Base-by-base conservation (phyloP, 2,888 invertebrate species). In the Gonocerus acuteangulatus region DNA sequence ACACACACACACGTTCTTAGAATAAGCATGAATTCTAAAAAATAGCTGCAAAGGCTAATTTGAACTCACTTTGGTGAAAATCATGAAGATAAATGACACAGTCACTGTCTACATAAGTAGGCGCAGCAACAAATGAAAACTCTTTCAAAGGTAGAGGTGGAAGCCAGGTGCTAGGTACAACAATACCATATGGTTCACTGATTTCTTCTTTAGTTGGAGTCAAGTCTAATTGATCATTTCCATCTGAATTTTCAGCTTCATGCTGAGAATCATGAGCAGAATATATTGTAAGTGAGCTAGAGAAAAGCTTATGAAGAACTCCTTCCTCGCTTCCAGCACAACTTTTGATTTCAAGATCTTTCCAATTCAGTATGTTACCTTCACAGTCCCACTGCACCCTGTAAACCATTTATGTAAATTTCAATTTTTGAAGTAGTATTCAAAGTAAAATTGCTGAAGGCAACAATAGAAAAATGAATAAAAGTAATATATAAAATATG, bases 31-130 rank as follows among this genome's bases (percentile, higher is more conserved):
- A n/a, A n/a, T n/a, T n/a, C n/a, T n/a, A n/a, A n/a, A n/a, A n/a
- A n/a, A n/a, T n/a, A n/a, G n/a, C n/a, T n/a, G n/a, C n/a, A n/a
- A n/a, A n/a, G n/a, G n/a, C n/a, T n/a, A n/a, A n/a, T n/a, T n/a
- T n/a, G n/a, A n/a, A 23, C 34, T 61, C 59, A 63, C 63, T 62
- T 2, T 58, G 36, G 16, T 54, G 54, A 19, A 54, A 32, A 27
- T 76, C 73, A 63, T 78, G 75, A 6, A 80, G 60, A 66, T 76
- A 79, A 44, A 82, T 73, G 1, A 76, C 69, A n/a, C 78, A 78
- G n/a, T 77, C 70, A 48, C 74, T 69, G 69, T 82, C 82, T 0
- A 87, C 80, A 72, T 82, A 82, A 52, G 86, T 85, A 0, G 84
- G 78, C 61, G 77, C 70, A 0, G 77, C 87, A 0, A 76, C 73